Conservation (phyloP, 1,140 invertebrate species). For the Lordiphosa mommai region DNA sequence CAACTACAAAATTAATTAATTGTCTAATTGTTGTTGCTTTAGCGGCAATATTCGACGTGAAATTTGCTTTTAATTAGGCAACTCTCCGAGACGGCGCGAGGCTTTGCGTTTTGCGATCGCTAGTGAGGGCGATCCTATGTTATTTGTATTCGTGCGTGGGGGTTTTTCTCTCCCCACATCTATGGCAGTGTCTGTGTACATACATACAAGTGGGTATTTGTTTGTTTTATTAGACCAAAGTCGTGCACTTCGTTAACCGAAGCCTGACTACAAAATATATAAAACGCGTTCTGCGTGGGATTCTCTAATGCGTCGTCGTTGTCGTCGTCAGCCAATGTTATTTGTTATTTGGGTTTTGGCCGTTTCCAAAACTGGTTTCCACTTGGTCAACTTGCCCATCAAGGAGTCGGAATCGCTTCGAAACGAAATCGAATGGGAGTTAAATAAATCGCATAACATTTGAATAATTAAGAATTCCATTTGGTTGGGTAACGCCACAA, state of each 20-base stretch:
- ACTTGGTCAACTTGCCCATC: constrained; percentile 68
- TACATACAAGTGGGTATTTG: constrained; percentile 25
- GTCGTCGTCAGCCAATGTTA: constrained; percentile 9
- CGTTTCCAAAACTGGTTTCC: constrained; percentile 59
- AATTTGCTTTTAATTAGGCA: constrained; percentile 74
- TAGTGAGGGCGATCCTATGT: background rate
- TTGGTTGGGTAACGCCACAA: constrained; percentile 36
- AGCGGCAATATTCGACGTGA: constrained; percentile 62
- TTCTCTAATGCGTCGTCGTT: constrained; percentile 54
- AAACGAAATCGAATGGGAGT: constrained; percentile 64
- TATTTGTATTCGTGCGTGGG: constrained; percentile 53
- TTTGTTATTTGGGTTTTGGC: constrained; percentile 53
- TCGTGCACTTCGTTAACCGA: constrained; percentile 72
- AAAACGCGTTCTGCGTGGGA: constrained; percentile 69
- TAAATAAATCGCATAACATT: constrained; percentile 58
- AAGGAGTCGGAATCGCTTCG: constrained; percentile 51
- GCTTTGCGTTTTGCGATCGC: constrained; percentile 12
- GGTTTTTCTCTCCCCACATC: constrained; percentile 38
- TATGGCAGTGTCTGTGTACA: background rate
- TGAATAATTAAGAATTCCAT: constrained; percentile 38
- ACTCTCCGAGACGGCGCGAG: constrained; percentile 38
- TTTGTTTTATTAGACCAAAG: constrained; percentile 67
- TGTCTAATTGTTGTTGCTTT: constrained; percentile 67
- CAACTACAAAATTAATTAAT: constrained; percentile 68
- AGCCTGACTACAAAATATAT: constrained; percentile 37